These are phyloP conservation scores for Aphrocallistes beatrix DNA, from an alignment of 37 sponge, comb jelly and placozoan genomes.

Conservation along the genomic window DNA sequence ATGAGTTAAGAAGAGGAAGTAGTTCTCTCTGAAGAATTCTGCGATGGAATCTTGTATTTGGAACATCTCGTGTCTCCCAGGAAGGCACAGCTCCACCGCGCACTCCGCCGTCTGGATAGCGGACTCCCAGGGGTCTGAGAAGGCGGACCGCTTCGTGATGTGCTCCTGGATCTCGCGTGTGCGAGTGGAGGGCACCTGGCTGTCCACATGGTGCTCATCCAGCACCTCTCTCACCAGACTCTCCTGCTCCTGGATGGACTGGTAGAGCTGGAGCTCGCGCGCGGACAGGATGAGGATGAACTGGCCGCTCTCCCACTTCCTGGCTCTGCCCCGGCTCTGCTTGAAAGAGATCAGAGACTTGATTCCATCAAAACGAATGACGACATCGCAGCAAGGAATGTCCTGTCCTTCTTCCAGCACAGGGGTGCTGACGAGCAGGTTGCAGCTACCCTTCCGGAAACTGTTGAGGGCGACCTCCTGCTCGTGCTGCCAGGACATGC, in stretches of 20 bases:
- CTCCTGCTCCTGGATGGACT: not conserved
- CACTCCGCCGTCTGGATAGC: no score
- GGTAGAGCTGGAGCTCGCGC: not conserved
- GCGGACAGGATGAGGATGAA: not conserved
- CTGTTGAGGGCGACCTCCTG: conserved; percentile 45
- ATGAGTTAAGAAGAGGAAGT: not conserved
- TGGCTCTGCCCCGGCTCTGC: not conserved
- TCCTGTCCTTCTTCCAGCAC: conserved; percentile 90
- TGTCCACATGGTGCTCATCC: not conserved
- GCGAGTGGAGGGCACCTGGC: not conserved
- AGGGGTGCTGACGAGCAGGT: conserved; percentile 77
- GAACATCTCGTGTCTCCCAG: not conserved
- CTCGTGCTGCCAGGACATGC: conserved; percentile 18
- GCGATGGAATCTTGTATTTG: not conserved
- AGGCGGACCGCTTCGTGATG: not conserved
- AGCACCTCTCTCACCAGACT: not conserved
- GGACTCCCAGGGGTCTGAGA: no score
- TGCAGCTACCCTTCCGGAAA: conserved; percentile 54
- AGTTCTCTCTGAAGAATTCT: not conserved
- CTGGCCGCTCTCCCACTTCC: not conserved
- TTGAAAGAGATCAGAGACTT: not conserved
- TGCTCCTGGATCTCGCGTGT: not conserved
- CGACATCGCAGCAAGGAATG: conserved; percentile 76
- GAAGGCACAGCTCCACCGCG: not conserved
- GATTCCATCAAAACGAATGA: conserved; percentile 42